phyloP scores from a whole-genome alignment of 2,113 vertebrate species.

The Albula goreensis region DNA sequence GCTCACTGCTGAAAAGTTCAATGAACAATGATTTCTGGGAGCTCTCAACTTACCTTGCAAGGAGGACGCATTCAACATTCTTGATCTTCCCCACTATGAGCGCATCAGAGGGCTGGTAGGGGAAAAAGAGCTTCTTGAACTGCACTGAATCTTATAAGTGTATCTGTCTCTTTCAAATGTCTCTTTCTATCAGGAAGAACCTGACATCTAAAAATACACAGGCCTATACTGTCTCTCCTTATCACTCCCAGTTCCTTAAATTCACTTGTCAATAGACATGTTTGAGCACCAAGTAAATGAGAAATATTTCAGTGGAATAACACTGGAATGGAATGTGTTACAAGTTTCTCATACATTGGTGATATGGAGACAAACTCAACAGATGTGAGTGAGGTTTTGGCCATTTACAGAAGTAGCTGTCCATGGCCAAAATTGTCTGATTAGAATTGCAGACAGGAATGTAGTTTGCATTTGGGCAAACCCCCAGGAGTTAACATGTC shows the following conservation, averaged over 20 bases:
- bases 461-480: not conserved
- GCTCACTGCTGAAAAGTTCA: not conserved
- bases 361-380: too few relatives aligned
- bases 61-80: conserved; percentile 91
- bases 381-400: not conserved
- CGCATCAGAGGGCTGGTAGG: conserved; percentile 87
- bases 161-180: not conserved
- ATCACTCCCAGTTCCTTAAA: not conserved
- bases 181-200: not conserved
- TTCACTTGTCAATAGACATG: not conserved
- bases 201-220: not conserved
- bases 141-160: not conserved
- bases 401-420: not conserved
- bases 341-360: too few relatives aligned
- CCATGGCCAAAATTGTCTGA: not conserved
- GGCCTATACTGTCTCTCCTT: not conserved
- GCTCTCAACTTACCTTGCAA: conserved; percentile 80
- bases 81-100: conserved; percentile 94
- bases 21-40: not conserved
- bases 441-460: not conserved
- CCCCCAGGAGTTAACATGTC: not conserved
- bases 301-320: too few relatives aligned
- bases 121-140: not conserved
- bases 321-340: too few relatives aligned
- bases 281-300: too few relatives aligned